Conservation (phyloP, 2,797 vertebrate species). For the Lophius americanus region DNA sequence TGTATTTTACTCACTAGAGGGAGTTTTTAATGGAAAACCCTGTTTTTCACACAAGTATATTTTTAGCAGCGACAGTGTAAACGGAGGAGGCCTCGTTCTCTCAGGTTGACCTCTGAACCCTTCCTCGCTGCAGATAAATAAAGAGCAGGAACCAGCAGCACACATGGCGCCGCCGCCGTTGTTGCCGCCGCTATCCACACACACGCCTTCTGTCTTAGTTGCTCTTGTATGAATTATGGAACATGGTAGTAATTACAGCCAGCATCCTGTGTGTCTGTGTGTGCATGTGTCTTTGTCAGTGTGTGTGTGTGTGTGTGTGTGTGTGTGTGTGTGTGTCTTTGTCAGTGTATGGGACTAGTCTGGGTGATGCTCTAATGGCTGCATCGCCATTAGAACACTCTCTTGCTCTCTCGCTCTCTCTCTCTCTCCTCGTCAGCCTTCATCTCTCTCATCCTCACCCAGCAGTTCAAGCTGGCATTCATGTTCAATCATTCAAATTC, state of each 20-base stretch:
- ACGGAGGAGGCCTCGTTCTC: no score
- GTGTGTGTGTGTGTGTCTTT: neutral
- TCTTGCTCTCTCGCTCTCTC: neutral
- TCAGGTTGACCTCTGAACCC: no score
- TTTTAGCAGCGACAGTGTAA: no score
- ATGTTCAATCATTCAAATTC: constrained; percentile 13
- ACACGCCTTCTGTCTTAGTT: constrained; percentile 36
- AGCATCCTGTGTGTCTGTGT: constrained; percentile 38
- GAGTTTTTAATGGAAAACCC: no score
- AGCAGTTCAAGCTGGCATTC: constrained; percentile 12
- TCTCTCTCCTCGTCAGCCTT: constrained; percentile 46
- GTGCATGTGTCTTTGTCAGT: neutral
- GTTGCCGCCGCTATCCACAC: constrained; percentile 3
- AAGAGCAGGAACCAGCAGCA: no score
- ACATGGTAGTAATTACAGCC: constrained; percentile 41
- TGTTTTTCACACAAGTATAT: no score
- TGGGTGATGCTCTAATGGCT: constrained; percentile 74
- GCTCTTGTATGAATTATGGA: constrained; percentile 64
- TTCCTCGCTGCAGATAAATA: no score
- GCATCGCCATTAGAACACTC: constrained; percentile 57
- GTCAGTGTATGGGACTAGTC: constrained; percentile 41
- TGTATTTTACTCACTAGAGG: no score
- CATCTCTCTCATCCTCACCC: constrained; percentile 23
- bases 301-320: constrained; percentile 38
- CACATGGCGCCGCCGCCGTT: no score